Evolutionary conservation across 2,113 vertebrate species (phyloP).

Genomic region (Ictalurus furcatus): DNA sequence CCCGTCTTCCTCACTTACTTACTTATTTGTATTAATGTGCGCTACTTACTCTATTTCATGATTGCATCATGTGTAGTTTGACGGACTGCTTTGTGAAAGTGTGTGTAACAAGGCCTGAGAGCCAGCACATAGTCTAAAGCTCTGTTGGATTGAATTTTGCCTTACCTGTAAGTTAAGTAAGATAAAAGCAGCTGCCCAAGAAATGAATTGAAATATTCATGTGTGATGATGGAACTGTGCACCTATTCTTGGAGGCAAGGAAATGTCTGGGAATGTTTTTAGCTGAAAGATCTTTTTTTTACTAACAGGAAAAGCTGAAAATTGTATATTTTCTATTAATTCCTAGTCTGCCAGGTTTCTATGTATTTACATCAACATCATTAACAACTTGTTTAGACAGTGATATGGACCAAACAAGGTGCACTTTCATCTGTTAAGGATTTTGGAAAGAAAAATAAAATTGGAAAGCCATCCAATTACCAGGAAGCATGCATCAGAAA

Average conservation of each 20-base stretch:
- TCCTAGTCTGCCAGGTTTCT: neutral
- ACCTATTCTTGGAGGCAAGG: neutral
- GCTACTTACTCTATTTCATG: neutral
- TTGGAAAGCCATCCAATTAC: neutral
- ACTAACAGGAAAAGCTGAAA: neutral
- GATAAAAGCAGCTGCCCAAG: neutral
- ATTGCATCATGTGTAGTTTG: neutral
- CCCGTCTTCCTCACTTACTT: neutral
- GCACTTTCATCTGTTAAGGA: neutral
- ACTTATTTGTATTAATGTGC: neutral
- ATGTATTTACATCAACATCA: neutral
- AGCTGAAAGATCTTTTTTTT: neutral
- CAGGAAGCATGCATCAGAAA: neutral
- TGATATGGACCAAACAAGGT: neutral
- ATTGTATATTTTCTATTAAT: neutral
- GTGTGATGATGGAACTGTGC: neutral
- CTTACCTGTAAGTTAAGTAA: neutral
- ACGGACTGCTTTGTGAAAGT: neutral
- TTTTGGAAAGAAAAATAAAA: neutral
- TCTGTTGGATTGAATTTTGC: neutral
- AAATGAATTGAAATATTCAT: neutral
- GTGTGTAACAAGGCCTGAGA: neutral
- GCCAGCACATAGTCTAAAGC: neutral
- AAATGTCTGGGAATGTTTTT: neutral
- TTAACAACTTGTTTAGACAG: neutral